Evolutionary conservation across 2,797 vertebrate species (phyloP), one percentile per base, ranked within the genome.

Genomic region (Neopelma chrysocephalum): DNA sequence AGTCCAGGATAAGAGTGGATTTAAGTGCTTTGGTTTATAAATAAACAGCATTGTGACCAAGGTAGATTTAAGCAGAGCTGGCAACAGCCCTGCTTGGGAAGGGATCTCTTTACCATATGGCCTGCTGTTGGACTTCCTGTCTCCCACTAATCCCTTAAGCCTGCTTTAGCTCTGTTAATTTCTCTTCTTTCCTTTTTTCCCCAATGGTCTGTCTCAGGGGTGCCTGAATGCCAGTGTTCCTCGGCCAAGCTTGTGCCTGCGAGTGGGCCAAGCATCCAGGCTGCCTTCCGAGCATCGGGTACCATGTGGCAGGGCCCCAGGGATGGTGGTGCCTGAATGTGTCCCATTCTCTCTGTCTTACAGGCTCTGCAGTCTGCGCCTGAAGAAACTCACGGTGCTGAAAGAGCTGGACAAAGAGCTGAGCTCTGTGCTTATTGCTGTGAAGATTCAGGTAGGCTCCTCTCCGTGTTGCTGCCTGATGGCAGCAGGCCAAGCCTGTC

Each of bases 381-480:
- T 99, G 97, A 99, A 99, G 98, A 99, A 99, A 95, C 98, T 99
- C 96, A 98, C 99, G 2, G 98, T 99, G 98, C 97, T 99, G 96
- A 99, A 99, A 96, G 99, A 99, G 97, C 97, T 99, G 98, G 99
- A 99, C 93, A 99, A 99, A 97, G 99, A 99, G 94, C 98, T 99
- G 87, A 99, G 98, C 53, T 99, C 99, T 5, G 98, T 99, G 95
- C 99, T 99, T 93, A 99, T 99, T 11, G 99, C 99, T 36, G 99
- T 99, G 97, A 99, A 99, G 96, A 98, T 99, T 60, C 99, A 99
- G 98, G 99, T 99, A 97, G 96, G 96, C 36, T 85, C 11, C 45
- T 85, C n/a, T 88, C 38, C 76, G 27, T 22, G 32, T 80, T 62
- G 70, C 81, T 94, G 62, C 48, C 47, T 27, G 10, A 25, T 29